Evolutionary conservation across 2,113 vertebrate species (phyloP), one percentile per base, ranked within the genome.

Genomic region (Tricholaema leucomelas): DNA sequence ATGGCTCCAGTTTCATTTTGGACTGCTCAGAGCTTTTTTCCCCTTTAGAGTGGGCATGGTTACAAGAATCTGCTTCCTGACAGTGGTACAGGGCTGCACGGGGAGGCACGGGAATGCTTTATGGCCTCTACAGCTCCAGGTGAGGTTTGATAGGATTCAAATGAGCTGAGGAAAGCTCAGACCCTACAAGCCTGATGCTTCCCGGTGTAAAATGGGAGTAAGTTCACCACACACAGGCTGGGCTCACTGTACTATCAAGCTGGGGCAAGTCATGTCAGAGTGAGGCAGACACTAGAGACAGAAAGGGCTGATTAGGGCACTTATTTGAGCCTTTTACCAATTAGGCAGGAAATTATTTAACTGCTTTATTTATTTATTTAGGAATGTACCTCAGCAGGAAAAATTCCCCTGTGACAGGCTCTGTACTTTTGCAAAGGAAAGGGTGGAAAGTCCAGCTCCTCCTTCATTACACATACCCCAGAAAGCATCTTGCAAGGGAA

Each of bases 301-400:
- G 84, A 85, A 89, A 31, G 87, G 35, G 48, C 84, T 95, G 89
- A 92, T 92, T 80, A 92, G 95, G 93, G 92, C 96, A 92, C 85
- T 87, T 71, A 80, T 74, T 95, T 92, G 69, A 66, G 74, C 81
- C 95, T 94, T 75, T 94, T 82, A 66, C 78, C 88, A 93, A 96
- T 93, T 96, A 94, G 81, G 59, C 81, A 93, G 92, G 93, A 96
- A 96, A 96, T 94, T 91, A 88, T 90, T 96, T 96, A 92, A 93
- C 92, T 85, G 90, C 85, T 93, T 94, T 94, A 95, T 96, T 96
- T 96, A 92, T 96, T 96, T 93, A 88, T 93, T 96, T 95, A 93
- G 92, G 79, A 96, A 93, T 74, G 71, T 93, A 94, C 75, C 92
- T 88, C 87, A 55, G 88, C 87, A 92, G 81, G 63, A 94, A 87